Evolutionary conservation across 2,888 invertebrate species (phyloP), one percentile per base, ranked within the genome.

Genomic region (Elgonia sp.): DNA sequence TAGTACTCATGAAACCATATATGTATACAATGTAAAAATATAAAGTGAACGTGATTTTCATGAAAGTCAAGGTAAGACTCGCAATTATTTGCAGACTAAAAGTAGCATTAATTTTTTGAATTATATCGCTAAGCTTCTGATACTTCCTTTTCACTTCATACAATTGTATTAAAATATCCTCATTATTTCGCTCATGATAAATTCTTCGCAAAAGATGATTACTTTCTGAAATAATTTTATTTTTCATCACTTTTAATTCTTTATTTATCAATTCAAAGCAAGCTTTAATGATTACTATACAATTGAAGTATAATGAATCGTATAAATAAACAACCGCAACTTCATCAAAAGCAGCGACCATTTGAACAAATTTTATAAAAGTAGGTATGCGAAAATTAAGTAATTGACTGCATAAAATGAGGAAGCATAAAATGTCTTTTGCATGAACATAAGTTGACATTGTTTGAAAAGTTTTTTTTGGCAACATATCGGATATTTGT

Each of bases 171-270:
- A 92, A 39, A 29, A 92, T 89, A 3, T 90, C 42, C 7, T 91
- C 90, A 37, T 86, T 87, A 21, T 86, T 75, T 50, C 39, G 87
- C 72, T 92, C 90, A 60, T 93, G 93, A 75, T 93, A 94, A 8
- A 92, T 88, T 20, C 93, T 90, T 14, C 93, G 89, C 6, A 93
- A 86, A 1, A 94, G 82, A 86, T 94, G 93, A 4, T 91, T 92
- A 21, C 91, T 91, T 14, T 12, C 14, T 2, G 73, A 89, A 0
- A 89, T 37, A 4, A 92, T 53, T 60, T 86, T 91, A 0, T 67
- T 75, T 50, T 91, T 91, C 1, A 93, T 87, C 1, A 72, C 79
- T 6, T 83, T 14, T 8, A 93, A 81, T 63, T 92, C 90, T 0
- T 90, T 73, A 65, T 92, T 93, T 7, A 93, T 87, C 2, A 84